Base-by-base conservation (phyloP, 1,140 invertebrate species). In the Armadillidium nasatum region DNA sequence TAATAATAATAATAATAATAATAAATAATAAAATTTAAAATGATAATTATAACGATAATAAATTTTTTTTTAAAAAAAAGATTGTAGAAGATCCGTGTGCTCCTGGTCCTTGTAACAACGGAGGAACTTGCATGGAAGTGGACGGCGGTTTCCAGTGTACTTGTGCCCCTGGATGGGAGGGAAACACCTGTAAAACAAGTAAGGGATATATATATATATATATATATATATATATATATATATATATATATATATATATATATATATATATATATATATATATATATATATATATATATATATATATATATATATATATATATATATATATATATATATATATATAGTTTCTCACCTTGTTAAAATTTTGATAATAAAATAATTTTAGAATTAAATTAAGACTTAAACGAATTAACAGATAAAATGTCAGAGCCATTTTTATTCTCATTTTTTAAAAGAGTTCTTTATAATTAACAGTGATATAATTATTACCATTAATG, bases 61-160 rank as follows among this genome's bases (percentile, higher is more conserved):
- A 7, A 19, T 11, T 22, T 46, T 13, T 43, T 33, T n/a, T n/a
- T n/a, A n/a, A n/a, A n/a, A n/a, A 6, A 13, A 45, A 80, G 75
- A 71, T 75, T 13, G 79, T 79, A 19, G 76, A 80, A 76, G 86
- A 89, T 80, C 93, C 95, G 84, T 96, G 94, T 82, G 85, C 88
- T 78, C 89, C 89, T 23, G 92, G 92, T 0, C 87, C 88, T 15
- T 96, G 94, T 84, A 88, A 90, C 82, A 94, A 96, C 83, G 93
- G 93, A 10, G 94, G 90, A 13, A 87, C 93, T 68, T 96, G 94
- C 82, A 88, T 88, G 19, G 95, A 97, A 44, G 92, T 91, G n/a
- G 91, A 93, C 82, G 76, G 78, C 43, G 75, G 82, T 11, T 95
- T 92, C 85, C 87, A 87, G 72, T 95, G 93, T 84, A 87, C 90